These are phyloP conservation scores for Pangasius sanitwongsei DNA, from an alignment of 2,797 vertebrate species.

Conservation along the genomic window DNA sequence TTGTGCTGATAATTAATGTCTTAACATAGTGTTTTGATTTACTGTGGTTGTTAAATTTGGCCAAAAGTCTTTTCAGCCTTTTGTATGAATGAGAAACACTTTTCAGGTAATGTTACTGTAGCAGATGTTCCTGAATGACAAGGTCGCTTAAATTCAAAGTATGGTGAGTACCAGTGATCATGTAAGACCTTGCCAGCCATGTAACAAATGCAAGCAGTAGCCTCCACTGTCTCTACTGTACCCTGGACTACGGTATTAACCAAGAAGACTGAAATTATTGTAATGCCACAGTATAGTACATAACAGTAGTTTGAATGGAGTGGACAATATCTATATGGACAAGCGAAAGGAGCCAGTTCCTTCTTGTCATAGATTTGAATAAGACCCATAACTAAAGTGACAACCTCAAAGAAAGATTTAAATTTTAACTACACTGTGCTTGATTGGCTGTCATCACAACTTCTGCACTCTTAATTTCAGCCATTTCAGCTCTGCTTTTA, in stretches of 20 bases:
- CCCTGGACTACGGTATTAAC: background rate
- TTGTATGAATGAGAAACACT: background rate
- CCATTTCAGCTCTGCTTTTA: background rate
- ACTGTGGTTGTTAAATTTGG: background rate
- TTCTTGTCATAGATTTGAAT: background rate
- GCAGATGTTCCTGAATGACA: background rate
- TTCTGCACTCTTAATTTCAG: background rate
- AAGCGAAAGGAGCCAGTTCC: background rate
- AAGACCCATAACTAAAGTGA: background rate
- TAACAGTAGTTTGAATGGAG: background rate
- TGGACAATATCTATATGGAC: background rate
- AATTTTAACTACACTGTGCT: background rate
- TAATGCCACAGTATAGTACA: background rate
- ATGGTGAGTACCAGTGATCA: background rate
- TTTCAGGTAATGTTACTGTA: background rate
- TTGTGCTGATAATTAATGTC: background rate
- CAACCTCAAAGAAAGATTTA: background rate
- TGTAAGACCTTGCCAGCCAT: background rate
- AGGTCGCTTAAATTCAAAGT: background rate
- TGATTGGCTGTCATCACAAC: background rate
- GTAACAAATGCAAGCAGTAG: background rate
- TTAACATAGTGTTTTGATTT: background rate
- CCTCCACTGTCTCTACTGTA: background rate
- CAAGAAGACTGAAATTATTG: background rate
- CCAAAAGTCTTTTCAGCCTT: background rate